Evolutionary conservation across 2,888 invertebrate species (phyloP).

Genomic region (Stomorhina lunata): DNA sequence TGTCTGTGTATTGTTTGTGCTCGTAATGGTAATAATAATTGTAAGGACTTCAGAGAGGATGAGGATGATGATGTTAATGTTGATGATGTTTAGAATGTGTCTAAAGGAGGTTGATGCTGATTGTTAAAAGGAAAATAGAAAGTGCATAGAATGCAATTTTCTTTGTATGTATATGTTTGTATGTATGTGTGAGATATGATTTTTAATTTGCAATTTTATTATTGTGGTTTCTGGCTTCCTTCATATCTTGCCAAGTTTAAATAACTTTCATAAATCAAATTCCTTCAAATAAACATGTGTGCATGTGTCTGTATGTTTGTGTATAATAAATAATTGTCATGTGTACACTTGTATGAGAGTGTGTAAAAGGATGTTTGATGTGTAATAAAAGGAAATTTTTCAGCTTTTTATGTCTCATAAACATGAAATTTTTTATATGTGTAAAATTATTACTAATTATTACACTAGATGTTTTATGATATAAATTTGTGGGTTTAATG

Average conservation of each 20-base stretch:
- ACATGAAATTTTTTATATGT: not conserved
- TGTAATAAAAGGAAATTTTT: not conserved
- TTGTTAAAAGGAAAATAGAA: not conserved
- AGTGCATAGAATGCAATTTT: not conserved
- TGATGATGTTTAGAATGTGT: no score
- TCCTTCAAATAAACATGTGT: not conserved
- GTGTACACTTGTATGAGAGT: not conserved
- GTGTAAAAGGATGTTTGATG: not conserved
- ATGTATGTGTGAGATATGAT: not conserved
- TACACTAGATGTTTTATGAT: not conserved
- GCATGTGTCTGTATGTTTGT: not conserved
- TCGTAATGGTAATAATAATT: slow-evolving; percentile 26
- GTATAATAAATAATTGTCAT: not conserved
- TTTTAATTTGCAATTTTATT: not conserved
- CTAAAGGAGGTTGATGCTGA: not conserved
- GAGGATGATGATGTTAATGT: not conserved
- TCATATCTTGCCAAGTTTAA: slow-evolving; percentile 20
- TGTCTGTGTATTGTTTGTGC: slow-evolving; percentile 8
- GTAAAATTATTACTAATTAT: slow-evolving; percentile 6
- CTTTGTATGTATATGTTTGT: not conserved
- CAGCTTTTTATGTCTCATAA: not conserved
- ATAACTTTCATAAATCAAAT: slow-evolving; percentile 45
- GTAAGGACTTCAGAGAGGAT: not conserved
- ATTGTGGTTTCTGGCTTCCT: not conserved
- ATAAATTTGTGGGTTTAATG: not conserved